phyloP scores from a whole-genome alignment of 1,140 invertebrate species.

The Aphelenchoides besseyi region DNA sequence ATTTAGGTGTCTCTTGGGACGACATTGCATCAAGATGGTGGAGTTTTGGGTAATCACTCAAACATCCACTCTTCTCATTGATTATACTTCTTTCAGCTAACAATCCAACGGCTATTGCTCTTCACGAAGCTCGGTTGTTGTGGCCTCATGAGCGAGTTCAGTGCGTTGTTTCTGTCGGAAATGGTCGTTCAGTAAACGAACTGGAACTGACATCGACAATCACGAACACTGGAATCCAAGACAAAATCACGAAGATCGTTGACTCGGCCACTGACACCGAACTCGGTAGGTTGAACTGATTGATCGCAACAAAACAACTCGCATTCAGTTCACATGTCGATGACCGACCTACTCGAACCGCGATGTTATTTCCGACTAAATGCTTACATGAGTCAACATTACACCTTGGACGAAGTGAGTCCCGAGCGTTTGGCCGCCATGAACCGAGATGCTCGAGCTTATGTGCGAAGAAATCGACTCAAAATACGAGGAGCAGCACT shows the following conservation, averaged over 20 bases:
- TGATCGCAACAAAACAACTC: slow-evolving; percentile 29
- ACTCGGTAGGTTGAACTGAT: slow-evolving; percentile 49
- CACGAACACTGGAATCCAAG: slow-evolving; percentile 67
- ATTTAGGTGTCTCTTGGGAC: slow-evolving; percentile 41
- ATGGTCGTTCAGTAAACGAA: slow-evolving; percentile 65
- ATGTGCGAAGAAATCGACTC: slow-evolving; percentile 51
- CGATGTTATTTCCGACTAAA: slow-evolving; percentile 82
- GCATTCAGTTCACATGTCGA: slow-evolving; percentile 72
- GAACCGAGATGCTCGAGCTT: slow-evolving; percentile 49
- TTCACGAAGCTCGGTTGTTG: slow-evolving; percentile 79
- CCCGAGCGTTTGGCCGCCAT: slow-evolving; percentile 47
- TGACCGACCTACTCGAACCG: slow-evolving; percentile 77
- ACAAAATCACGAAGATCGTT: slow-evolving; percentile 78
- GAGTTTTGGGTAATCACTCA: too few species aligned
- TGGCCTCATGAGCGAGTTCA: slow-evolving; percentile 78
- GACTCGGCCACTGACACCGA: slow-evolving; percentile 86
- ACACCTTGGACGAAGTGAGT: slow-evolving; percentile 78
- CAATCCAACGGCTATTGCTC: slow-evolving; percentile 82
- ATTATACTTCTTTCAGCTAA: too few species aligned
- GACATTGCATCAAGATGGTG: slow-evolving; percentile 71
- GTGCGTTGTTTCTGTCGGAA: slow-evolving; percentile 83
- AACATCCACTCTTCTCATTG: too few species aligned
- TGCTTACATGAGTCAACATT: slow-evolving; percentile 78
- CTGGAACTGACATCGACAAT: slow-evolving; percentile 50
- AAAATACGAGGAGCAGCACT: slow-evolving; percentile 48